These are phyloP conservation scores for Heliconius congener DNA, from an alignment of 1,140 invertebrate genomes.

Conservation along the genomic window DNA sequence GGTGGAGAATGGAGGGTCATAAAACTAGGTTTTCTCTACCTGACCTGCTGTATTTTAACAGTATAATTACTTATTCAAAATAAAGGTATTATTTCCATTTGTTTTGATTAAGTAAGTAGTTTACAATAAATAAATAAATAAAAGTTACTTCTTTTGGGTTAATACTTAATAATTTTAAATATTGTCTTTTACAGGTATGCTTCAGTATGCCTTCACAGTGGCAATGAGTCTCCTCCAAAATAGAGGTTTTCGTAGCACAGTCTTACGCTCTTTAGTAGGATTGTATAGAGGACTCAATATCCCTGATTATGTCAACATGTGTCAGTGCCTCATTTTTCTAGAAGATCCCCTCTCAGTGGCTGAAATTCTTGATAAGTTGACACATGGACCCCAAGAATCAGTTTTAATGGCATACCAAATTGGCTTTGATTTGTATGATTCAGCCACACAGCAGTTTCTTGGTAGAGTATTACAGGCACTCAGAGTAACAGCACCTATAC, in stretches of 20 bases:
- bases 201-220: constrained; percentile 97
- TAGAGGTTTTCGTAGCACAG: constrained; percentile 93
- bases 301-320: constrained; percentile 98
- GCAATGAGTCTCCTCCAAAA: constrained; percentile 98
- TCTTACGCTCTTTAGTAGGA: constrained; percentile 93
- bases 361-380: constrained; percentile 94
- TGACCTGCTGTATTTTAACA: too few species aligned
- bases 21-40: too few species aligned
- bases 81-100: too few species aligned
- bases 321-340: constrained; percentile 97
- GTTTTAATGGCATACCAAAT: constrained; percentile 99
- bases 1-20: too few species aligned
- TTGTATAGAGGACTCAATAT: constrained; percentile 93
- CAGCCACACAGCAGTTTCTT: constrained; percentile 98
- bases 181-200: constrained; percentile 86
- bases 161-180: background rate
- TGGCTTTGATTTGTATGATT: constrained; percentile 99
- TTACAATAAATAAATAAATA: background rate
- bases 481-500: constrained; percentile 91
- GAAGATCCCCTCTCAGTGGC: constrained; percentile 96
- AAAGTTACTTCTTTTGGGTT: too few species aligned
- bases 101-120: too few species aligned
- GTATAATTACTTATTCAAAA: too few species aligned
- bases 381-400: constrained; percentile 87
- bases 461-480: constrained; percentile 93